phyloP scores from a whole-genome alignment of 2,888 invertebrate species.

The Drosophila atroscutellata region DNA sequence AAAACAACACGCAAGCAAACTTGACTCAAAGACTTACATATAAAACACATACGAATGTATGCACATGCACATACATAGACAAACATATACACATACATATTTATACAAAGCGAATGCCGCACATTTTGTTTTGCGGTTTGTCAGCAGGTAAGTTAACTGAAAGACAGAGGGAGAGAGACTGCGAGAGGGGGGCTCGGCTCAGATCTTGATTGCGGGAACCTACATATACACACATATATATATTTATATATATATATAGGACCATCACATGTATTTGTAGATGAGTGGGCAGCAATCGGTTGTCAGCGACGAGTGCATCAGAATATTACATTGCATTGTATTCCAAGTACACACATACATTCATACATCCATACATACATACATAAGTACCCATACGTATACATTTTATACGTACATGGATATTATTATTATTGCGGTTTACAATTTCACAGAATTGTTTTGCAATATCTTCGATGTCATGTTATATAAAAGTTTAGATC shows the following conservation, averaged over 20 bases:
- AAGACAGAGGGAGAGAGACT: neutral
- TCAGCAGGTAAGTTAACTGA: conserved; percentile 13
- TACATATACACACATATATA: conserved; percentile 15
- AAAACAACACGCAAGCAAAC: conserved; percentile 65
- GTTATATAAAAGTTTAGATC: conserved; percentile 22
- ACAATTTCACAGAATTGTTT: conserved; percentile 61
- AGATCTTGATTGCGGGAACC: conserved; percentile 53
- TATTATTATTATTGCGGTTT: conserved; percentile 33
- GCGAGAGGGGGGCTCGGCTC: conserved; percentile 16
- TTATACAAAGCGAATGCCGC: conserved; percentile 6
- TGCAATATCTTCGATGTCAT: conserved; percentile 24
- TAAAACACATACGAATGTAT: conserved; percentile 15
- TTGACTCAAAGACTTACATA: conserved; percentile 66
- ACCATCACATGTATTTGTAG: neutral
- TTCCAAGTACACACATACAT: conserved; percentile 11
- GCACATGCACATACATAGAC: conserved; percentile 4
- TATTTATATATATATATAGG: neutral
- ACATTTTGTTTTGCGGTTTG: conserved; percentile 30
- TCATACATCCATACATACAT: neutral
- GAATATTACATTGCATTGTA: conserved; percentile 25
- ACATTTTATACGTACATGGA: neutral
- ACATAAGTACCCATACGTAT: neutral
- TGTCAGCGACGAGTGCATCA: conserved; percentile 32
- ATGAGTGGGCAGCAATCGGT: conserved; percentile 37
- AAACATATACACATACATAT: neutral